A percentile compares a stretch with the other conserved stretches of the same genome.
These are phyloP conservation scores for Coregonus suidteri DNA, from an alignment of 2,797 vertebrate species.

Conservation along the genomic window DNA sequence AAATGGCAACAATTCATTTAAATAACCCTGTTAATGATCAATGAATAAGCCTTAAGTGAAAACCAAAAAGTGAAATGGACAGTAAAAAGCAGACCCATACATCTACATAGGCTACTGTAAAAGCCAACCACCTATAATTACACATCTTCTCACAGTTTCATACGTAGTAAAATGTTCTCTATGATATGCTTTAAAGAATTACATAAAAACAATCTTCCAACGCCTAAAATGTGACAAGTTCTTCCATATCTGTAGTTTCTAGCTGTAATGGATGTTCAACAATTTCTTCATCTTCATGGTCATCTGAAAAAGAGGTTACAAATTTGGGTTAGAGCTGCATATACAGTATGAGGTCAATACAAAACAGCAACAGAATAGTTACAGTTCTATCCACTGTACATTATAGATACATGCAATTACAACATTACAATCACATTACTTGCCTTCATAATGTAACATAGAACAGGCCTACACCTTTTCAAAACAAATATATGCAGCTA, in stretches of 20 bases:
- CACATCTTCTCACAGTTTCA: slow-evolving; percentile 58
- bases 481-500: background rate
- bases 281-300: slow-evolving; percentile 58
- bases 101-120: background rate
- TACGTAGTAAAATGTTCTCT: slow-evolving; percentile 28
- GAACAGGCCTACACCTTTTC: background rate
- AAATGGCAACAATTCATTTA: background rate
- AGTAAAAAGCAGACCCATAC: slow-evolving; percentile 10
- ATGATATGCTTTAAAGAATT: slow-evolving; percentile 17
- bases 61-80: slow-evolving; percentile 13
- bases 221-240: slow-evolving; percentile 63
- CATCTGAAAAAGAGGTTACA: slow-evolving; percentile 25
- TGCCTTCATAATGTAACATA: background rate
- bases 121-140: slow-evolving; percentile 24
- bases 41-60: background rate
- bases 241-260: slow-evolving; percentile 47
- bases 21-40: slow-evolving; percentile 1
- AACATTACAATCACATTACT: background rate
- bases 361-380: background rate
- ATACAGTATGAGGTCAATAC: background rate
- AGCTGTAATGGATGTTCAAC: slow-evolving; percentile 45
- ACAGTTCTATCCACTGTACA: background rate
- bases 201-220: slow-evolving; percentile 33
- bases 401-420: background rate
- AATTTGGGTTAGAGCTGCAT: background rate